These are phyloP conservation scores for Phlogophora meticulosa DNA, from an alignment of 2,888 invertebrate species.

Conservation along the genomic window DNA sequence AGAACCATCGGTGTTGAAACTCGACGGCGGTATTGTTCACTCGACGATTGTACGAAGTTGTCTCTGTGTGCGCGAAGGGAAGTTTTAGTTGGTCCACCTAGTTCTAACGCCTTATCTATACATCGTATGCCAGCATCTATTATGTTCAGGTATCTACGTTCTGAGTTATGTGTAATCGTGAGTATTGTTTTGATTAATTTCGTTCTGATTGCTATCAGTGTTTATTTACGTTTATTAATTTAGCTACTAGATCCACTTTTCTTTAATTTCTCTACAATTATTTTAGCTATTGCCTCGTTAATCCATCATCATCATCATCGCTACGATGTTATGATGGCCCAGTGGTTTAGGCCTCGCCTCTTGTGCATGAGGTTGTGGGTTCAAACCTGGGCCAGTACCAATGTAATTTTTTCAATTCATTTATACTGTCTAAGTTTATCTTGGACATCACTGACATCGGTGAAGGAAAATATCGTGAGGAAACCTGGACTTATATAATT, in stretches of 20 bases:
- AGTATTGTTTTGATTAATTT: conserved; percentile 1
- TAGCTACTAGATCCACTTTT: not conserved
- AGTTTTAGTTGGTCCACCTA: conserved; percentile 59
- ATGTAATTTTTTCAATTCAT: too few relatives aligned
- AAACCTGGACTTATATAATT: too few relatives aligned
- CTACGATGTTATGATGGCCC: too few relatives aligned
- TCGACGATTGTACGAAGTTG: conserved; percentile 57
- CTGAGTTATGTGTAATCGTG: not conserved
- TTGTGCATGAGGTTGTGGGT: too few relatives aligned
- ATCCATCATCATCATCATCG: too few relatives aligned
- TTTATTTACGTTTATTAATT: not conserved
- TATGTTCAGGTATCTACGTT: conserved; percentile 15
- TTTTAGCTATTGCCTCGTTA: too few relatives aligned
- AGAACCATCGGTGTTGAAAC: conserved; percentile 59
- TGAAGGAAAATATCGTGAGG: too few relatives aligned
- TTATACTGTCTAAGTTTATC: too few relatives aligned
- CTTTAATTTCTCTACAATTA: not conserved
- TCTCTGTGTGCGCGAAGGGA: conserved; percentile 45
- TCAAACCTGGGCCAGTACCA: too few relatives aligned
- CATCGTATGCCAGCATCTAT: conserved; percentile 6
- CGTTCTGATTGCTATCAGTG: not conserved
- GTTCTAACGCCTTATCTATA: conserved; percentile 45
- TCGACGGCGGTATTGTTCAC: conserved; percentile 59
- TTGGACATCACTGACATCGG: too few relatives aligned
- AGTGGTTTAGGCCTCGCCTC: too few relatives aligned